Evolutionary conservation across 2,888 invertebrate species (phyloP), one percentile per base, ranked within the genome.

Genomic region (Patella pellucida): DNA sequence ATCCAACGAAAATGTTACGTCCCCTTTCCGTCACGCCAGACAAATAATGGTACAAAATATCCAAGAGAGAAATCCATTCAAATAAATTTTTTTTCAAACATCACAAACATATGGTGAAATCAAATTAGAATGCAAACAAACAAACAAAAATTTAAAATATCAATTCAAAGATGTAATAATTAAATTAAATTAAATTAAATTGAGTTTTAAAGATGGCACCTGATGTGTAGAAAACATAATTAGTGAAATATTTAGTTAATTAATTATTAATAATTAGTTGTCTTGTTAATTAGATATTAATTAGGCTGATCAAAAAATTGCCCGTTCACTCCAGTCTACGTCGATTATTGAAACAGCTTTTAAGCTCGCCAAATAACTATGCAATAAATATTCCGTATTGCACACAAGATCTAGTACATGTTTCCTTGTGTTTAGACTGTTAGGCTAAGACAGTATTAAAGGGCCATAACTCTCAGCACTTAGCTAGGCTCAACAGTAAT

Each of bases 291-390:
- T 62, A 62, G 23, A 23, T 23, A 12, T 12, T 62, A 62, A 62
- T 62, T 14, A 62, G 62, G 62, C 62, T 19, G 62, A 62, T 62
- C 23, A 23, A 23, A 23, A 23, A 62, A 62, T 12, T 62, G 62
- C 62, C 62, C 62, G 23, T 23, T 23, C 62, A 62, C 62, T 19
- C 62, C 62, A 62, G 62, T 62, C 62, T 62, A 62, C 19, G 19
- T 23, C n/a, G n/a, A n/a, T 73, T 73, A 68, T 68, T 54, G 41
- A 72, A 73, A 68, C 68, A 73, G 73, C 73, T 73, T 73, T 68
- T 73, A 41, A 73, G 73, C 73, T 52, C 31, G 68, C 52, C 68
- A 68, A 31, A 73, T 52, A 68, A 73, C 73, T 73, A 73, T 73
- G 73, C 73, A 72, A 72, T 72, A 62, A 78, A 62, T 62, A 62